Evolutionary conservation across 2,113 vertebrate species (phyloP).

Genomic region (Martes martes): DNA sequence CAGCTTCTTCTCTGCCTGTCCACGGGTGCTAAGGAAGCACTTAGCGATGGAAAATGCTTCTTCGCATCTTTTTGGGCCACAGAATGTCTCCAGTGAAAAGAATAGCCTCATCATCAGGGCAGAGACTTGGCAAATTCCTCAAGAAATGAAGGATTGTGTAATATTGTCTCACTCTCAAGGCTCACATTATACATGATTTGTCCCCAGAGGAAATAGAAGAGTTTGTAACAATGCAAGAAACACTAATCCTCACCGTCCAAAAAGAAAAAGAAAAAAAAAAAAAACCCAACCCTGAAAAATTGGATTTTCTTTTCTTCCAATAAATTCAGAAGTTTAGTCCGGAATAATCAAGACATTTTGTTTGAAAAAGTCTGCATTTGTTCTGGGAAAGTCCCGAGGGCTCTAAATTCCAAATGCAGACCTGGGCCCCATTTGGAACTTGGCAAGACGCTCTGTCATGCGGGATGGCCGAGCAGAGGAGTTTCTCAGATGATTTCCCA

Average conservation of each 20-base stretch:
- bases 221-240: not conserved
- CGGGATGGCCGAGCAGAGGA: fast-evolving
- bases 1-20: fast-evolving
- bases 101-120: fast-evolving
- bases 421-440: fast-evolving
- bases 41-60: fast-evolving
- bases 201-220: not conserved
- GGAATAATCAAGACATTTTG: not conserved
- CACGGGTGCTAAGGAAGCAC: fast-evolving
- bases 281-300: not conserved
- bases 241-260: fast-evolving
- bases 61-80: fast-evolving
- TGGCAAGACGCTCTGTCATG: not conserved
- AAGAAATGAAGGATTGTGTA: fast-evolving
- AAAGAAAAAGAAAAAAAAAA: not conserved
- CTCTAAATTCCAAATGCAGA: too few species aligned
- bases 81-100: not conserved
- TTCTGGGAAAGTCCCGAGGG: not conserved
- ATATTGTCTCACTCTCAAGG: fast-evolving
- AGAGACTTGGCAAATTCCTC: not conserved
- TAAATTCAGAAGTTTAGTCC: not conserved
- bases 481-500: not conserved
- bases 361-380: not conserved
- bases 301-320: not conserved
- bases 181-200: fast-evolving